Conservation (phyloP, 2,888 invertebrate species). For the Stratiomys singularior region DNA sequence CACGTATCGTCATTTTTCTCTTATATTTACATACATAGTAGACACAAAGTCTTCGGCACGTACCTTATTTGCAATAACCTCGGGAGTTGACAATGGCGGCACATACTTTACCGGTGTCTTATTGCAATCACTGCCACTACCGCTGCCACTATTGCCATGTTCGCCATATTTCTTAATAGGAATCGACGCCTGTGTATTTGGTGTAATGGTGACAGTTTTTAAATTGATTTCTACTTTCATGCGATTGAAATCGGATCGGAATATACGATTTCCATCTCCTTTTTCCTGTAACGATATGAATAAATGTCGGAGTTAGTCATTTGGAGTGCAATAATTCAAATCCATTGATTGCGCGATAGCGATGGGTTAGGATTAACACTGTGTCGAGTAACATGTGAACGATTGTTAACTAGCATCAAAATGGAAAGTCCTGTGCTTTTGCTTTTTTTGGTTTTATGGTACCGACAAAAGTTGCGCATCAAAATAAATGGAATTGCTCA, state of each 20-base stretch:
- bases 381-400: neutral
- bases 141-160: constrained; percentile 42
- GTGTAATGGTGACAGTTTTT: constrained; percentile 43
- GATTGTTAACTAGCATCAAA: no score
- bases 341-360: no score
- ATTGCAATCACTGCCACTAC: constrained; percentile 17
- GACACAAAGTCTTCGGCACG: neutral
- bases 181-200: neutral
- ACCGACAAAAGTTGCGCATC: no score
- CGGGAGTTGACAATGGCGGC: neutral
- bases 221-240: constrained; percentile 49
- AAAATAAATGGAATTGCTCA: no score
- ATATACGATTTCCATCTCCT: constrained; percentile 16
- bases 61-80: constrained; percentile 34
- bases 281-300: constrained; percentile 21
- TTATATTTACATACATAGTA: neutral
- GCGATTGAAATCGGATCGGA: constrained; percentile 49
- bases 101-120: constrained; percentile 14
- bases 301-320: neutral
- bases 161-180: constrained; percentile 16
- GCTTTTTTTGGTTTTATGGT: no score
- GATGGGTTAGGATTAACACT: neutral
- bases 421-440: no score
- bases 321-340: neutral
- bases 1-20: neutral